Evolutionary conservation across 64 coral and sea anemone species (phyloP), one percentile per base, ranked within the genome.

Genomic region (Dendronephthya gigantea): DNA sequence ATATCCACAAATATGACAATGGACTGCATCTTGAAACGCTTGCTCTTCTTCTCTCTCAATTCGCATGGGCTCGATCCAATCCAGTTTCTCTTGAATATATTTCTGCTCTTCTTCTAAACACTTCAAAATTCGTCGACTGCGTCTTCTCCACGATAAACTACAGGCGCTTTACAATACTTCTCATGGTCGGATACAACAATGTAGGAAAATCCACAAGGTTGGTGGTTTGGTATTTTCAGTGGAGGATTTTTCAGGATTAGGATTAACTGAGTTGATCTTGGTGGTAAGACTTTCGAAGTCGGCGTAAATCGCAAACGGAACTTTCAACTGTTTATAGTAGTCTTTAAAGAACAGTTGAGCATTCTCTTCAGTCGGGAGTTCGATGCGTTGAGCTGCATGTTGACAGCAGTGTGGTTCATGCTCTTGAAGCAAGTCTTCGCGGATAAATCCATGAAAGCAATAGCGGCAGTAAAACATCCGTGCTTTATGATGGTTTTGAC

Each of bases 161-260:
- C 41, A 45, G 41, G 41, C 11, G 41, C 4, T 45, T 45, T 86
- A 86, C 50, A 39, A 40, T 84, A 47, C 36, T 40, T 48, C 6
- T 48, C 40, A 9, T 13, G 6, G 9, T 84, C 38, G 27, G 48
- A 47, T 29, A 85, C 83, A 49, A 47, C 82, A 19, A 66, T 23
- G 38, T 87, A 87, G 10, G n/a, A 87, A 43, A 87, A 87, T 34
- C 85, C 68, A 48, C 66, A 87, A 76, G 85, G 85, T 49, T 41
- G 14, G 5, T 87, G 39, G 17, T 87, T 47, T 87, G 85, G 7
- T 9, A 47, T 47, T 87, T 22, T 23, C 59, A 65, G 84, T 87
- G 22, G 28, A 34, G 48, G 66, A 74, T 4, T 87, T 37, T 29
- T 76, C 68, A 39, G 68, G 68, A 23, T 76, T 87, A 38, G 45